phyloP scores from a whole-genome alignment of 1,140 invertebrate genomes.

The Leptonema lineaticorne region DNA sequence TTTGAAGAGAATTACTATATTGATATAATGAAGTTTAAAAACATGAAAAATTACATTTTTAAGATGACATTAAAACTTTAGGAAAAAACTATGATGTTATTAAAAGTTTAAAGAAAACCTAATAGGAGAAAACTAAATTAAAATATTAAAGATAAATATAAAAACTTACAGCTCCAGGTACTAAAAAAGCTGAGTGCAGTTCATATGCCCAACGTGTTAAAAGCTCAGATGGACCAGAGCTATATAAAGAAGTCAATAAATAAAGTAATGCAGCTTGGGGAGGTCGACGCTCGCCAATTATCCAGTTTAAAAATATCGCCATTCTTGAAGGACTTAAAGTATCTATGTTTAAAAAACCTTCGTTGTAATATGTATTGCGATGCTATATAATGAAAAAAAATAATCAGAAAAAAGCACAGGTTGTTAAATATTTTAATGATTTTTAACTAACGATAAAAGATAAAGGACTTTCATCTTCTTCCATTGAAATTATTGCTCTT shows the following conservation, averaged over 20 bases:
- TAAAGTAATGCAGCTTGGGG: constrained; percentile 33
- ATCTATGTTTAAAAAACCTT: constrained; percentile 25
- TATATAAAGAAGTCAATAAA: constrained; percentile 28
- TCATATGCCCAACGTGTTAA: constrained; percentile 97
- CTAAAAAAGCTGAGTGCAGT: constrained; percentile 94
- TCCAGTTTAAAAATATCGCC: constrained; percentile 54
- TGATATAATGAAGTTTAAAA: not conserved
- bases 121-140: constrained; percentile 48
- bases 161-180: constrained; percentile 71
- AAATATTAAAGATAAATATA: no score
- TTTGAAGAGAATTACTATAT: no score
- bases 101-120: constrained; percentile 24
- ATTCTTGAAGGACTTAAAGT: constrained; percentile 43
- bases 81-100: constrained; percentile 1
- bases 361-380: constrained; percentile 14
- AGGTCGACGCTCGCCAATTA: constrained; percentile 50
- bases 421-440: not conserved
- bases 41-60: not conserved
- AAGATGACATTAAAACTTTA: not conserved
- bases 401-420: not conserved
- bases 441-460: constrained; percentile 56
- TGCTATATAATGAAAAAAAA: constrained; percentile 17
- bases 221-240: constrained; percentile 42
- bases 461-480: constrained; percentile 79
- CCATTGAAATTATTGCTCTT: constrained; percentile 87